Base-by-base conservation (phyloP, 2,113 vertebrate species). In the Nibea coibor region DNA sequence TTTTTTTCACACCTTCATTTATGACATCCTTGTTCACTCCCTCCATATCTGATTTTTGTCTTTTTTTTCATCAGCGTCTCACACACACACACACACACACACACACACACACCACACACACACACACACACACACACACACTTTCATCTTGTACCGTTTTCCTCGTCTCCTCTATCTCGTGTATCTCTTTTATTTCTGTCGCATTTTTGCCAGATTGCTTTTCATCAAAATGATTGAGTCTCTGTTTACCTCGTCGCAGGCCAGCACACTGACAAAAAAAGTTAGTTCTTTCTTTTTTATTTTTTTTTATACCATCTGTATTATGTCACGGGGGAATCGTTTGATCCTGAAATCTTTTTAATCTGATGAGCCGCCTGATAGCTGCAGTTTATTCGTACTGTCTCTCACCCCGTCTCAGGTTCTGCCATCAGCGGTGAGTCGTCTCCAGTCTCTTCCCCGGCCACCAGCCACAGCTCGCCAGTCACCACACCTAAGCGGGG, bases 381-480 rank as follows among this genome's bases (percentile, higher is more conserved):
- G 39, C 47, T 42, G 47, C 31, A 15, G 61, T 53, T 81, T 61
- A 47, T 66, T 86, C 22, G 53, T 48, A n/a, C 62, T 75, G n/a
- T 43, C 64, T 17, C 62, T 10, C 69, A 19, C 74, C 7, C 10
- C 58, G 10, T 56, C 42, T 50, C 82, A 98, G 98, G 97, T 65
- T 96, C 96, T 64, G 96, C 96, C 0, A 93, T 97, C 92, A 98
- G 96, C 91, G 94, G 96, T 2, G 97, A 99, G 90, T 96, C 97
- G 0, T 98, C 97, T 39, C 97, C 97, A 0, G 97, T 97, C 84
- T 97, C 97, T 51, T 98, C 97, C 0, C 98, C 98, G 0, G 97
- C 96, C 91, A 97, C 98, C 93, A 97, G 97, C 92, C 97, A 98
- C 94, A 97, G 95, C 90, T 98, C 97, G 16, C 97, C 97, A 0